Percentiles rank a stretch among this genome's conserved stretches.
Evolutionary conservation across 2,888 invertebrate species (phyloP).

Genomic region (Macrosoma leucophasiata): DNA sequence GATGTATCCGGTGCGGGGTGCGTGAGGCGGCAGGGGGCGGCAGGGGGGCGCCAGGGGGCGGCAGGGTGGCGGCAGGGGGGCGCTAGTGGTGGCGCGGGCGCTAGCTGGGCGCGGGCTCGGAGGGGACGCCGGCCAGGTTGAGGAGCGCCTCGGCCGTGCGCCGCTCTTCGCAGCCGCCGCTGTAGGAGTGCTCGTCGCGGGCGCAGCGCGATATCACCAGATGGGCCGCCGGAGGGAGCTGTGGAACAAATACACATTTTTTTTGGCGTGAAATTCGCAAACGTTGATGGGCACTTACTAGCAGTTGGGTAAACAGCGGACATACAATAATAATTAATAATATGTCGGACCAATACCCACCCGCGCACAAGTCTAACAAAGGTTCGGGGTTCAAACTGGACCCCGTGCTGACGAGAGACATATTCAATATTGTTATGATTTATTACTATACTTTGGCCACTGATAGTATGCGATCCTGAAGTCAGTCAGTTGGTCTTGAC

Average conservation of each 20-base stretch:
- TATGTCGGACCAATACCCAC: background rate
- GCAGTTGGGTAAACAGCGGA: no score
- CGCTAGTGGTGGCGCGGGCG: constrained; percentile 11
- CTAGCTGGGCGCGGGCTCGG: constrained; percentile 36
- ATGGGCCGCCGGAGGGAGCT: constrained; percentile 66
- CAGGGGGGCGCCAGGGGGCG: constrained; percentile 1
- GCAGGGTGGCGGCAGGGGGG: background rate
- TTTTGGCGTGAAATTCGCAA: no score
- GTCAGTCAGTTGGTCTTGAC: no score
- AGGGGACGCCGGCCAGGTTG: constrained; percentile 60
- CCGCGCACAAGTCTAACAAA: no score
- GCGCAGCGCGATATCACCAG: constrained; percentile 89
- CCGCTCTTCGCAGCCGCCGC: constrained; percentile 78
- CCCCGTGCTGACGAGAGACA: no score
- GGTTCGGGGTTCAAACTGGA: no score
- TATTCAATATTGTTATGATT: no score
- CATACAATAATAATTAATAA: no score
- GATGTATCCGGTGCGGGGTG: constrained; percentile 27
- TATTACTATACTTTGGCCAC: no score
- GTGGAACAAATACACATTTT: constrained; percentile 13
- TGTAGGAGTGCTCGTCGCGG: constrained; percentile 96
- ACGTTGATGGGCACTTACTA: no score
- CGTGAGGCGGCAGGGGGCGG: constrained; percentile 23
- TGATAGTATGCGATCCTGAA: no score
- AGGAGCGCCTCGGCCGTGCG: constrained; percentile 70